phyloP scores from a whole-genome alignment of 2,888 invertebrate genomes.

The Linyphia triangularis region DNA sequence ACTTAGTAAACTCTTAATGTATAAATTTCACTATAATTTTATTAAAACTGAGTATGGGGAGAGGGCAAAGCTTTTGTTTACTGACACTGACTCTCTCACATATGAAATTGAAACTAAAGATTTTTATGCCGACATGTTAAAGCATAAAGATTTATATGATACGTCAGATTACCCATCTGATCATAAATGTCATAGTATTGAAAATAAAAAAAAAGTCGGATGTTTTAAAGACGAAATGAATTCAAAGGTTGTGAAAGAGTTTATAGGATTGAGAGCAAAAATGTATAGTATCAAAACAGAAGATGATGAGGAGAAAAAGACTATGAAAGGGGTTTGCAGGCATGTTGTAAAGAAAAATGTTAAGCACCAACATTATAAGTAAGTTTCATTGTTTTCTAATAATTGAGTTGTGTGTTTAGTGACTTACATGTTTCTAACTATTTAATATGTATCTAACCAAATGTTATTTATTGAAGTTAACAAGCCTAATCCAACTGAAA shows the following conservation, averaged over 20 bases:
- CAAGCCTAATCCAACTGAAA: too few species aligned
- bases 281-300: constrained; percentile 44
- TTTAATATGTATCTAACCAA: too few species aligned
- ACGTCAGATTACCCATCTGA: constrained; percentile 77
- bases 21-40: too few species aligned
- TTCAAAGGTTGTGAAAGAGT: constrained; percentile 76
- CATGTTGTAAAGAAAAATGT: too few species aligned
- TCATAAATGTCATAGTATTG: not conserved
- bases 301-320: constrained; percentile 7
- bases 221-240: constrained; percentile 68
- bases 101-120: constrained; percentile 76
- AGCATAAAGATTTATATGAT: constrained; percentile 73
- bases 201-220: constrained; percentile 78
- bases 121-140: constrained; percentile 77
- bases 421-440: too few species aligned
- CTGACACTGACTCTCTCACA: constrained; percentile 78
- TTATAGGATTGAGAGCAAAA: constrained; percentile 76
- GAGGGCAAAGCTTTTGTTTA: constrained; percentile 76
- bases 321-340: too few species aligned
- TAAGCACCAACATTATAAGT: too few species aligned
- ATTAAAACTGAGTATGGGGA: constrained; percentile 76
- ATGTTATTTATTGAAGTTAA: too few species aligned
- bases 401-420: too few species aligned
- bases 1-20: not conserved
- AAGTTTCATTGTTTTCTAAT: too few species aligned